phyloP scores from a whole-genome alignment of 64 coral and sea anemone genomes.

The Dendronephthya gigantea region DNA sequence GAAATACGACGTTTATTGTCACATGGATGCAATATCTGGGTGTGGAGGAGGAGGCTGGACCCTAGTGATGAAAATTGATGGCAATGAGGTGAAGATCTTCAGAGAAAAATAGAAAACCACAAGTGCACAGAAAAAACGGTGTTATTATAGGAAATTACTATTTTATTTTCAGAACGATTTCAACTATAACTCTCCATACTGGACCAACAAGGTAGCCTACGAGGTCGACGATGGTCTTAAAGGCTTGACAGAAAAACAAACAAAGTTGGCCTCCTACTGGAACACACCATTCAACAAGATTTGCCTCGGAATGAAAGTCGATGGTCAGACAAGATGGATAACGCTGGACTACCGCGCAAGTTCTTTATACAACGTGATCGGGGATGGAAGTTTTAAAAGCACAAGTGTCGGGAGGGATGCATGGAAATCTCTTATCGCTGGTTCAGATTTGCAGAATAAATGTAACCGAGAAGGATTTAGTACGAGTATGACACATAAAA shows the following conservation, averaged over 20 bases:
- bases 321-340: not conserved
- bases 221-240: not conserved
- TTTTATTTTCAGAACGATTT: not conserved
- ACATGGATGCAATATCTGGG: too few species aligned
- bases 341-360: not conserved
- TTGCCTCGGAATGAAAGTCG: slow-evolving; percentile 6
- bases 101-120: too few species aligned
- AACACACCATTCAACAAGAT: not conserved
- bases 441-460: not conserved
- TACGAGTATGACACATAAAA: not conserved
- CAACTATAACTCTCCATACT: not conserved
- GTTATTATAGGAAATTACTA: too few species aligned
- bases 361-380: slow-evolving; percentile 20
- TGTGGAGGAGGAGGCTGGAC: too few species aligned
- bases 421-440: slow-evolving; percentile 24
- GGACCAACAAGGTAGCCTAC: not conserved
- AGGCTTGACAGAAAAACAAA: not conserved
- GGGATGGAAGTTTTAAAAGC: not conserved
- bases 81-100: too few species aligned
- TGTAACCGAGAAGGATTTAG: slow-evolving; percentile 31
- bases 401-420: not conserved
- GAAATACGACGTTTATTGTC: too few species aligned
- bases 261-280: not conserved
- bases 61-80: too few species aligned
- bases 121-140: too few species aligned